Conservation (phyloP, 2,888 invertebrate species). For the Drosophila kambysellisi region DNA sequence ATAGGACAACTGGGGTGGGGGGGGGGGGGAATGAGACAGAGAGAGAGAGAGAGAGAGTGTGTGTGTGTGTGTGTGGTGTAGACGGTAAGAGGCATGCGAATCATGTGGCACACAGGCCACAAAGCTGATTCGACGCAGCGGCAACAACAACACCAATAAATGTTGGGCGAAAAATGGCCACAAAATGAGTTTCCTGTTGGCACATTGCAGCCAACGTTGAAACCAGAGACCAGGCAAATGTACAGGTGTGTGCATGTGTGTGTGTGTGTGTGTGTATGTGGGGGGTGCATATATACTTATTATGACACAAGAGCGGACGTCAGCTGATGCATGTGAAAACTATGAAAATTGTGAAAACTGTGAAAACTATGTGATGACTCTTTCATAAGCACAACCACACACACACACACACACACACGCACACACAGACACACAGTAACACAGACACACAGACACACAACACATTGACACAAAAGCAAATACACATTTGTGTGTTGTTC, state of each 20-base stretch:
- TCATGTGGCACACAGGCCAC: conserved; percentile 30
- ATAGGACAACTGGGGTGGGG: background rate
- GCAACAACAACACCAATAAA: conserved; percentile 26
- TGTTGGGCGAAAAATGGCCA: conserved; percentile 41
- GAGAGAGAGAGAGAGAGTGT: too few relatives aligned
- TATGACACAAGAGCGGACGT: conserved; percentile 27
- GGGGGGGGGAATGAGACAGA: too few relatives aligned
- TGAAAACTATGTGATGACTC: background rate
- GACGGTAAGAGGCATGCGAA: background rate
- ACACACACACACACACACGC: too few relatives aligned
- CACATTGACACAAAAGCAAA: conserved; percentile 16
- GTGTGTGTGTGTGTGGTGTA: background rate
- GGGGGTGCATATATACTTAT: conserved; percentile 7
- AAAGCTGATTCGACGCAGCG: conserved; percentile 23
- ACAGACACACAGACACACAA: too few relatives aligned
- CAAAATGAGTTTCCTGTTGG: conserved; percentile 48
- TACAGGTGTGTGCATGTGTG: background rate
- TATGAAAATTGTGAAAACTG: background rate
- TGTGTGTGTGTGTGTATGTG: background rate
- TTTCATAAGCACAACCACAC: conserved; percentile 9
- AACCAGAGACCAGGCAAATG: background rate
- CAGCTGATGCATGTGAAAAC: conserved; percentile 29
- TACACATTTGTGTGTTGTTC: conserved; percentile 20
- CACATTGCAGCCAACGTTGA: conserved; percentile 18
- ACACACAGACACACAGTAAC: too few relatives aligned